A percentile compares a stretch with the other conserved stretches of the same genome.
These are phyloP conservation scores for Todus mexicanus DNA, from an alignment of 2,797 vertebrate genomes.

Conservation along the genomic window DNA sequence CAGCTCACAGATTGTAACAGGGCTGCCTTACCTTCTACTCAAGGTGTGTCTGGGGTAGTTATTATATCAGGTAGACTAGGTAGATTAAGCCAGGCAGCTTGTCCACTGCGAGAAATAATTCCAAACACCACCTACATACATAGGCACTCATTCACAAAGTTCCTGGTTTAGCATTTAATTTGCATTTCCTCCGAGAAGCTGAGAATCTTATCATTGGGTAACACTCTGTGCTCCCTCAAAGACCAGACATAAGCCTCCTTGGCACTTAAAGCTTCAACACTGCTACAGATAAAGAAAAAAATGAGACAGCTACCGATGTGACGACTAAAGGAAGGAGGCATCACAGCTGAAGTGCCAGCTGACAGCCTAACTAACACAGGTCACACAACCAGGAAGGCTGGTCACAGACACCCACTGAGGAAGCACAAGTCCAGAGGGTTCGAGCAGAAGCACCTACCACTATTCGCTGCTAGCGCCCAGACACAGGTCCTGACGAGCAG, in stretches of 20 bases:
- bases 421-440: not conserved
- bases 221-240: not conserved
- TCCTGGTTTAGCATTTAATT: not conserved
- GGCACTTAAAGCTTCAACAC: not conserved
- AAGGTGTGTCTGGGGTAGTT: not conserved
- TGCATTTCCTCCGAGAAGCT: not conserved
- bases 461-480: rapidly evolving
- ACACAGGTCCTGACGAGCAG: not conserved
- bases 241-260: not conserved
- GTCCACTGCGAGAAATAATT: not conserved
- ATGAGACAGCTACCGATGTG: rapidly evolving
- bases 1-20: not conserved
- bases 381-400: not conserved
- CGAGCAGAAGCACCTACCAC: not conserved
- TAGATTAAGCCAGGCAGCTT: not conserved
- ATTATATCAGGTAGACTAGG: not conserved
- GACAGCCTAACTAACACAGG: not conserved
- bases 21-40: not conserved
- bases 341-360: not conserved
- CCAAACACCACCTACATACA: not conserved
- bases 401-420: not conserved
- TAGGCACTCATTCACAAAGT: not conserved
- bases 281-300: not conserved
- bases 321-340: not conserved
- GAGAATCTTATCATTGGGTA: not conserved